Base-by-base conservation (phyloP, 2,113 vertebrate species). In the Pheucticus melanocephalus region DNA sequence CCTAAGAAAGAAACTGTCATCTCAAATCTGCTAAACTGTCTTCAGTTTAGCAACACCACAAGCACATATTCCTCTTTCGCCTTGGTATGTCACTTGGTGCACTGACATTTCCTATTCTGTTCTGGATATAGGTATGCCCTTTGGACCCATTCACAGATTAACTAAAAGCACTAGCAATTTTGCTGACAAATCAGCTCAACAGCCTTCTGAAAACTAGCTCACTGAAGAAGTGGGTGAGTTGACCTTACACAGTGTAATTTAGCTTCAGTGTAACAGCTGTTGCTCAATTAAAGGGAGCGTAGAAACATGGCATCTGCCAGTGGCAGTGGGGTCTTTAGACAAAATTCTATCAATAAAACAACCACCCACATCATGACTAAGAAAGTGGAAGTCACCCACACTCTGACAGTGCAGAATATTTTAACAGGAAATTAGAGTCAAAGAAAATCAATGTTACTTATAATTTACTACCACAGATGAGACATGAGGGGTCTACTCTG, bases 21-120 rank as follows among this genome's bases (percentile, higher is more conserved):
- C 48, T 50, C 35, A 75, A 82, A 63, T 30, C 33, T 71, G 22
- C 21, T 60, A 45, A 5, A 10, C 16, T 37, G 47, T 40, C 16
- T 82, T 44, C 9, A 48, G 18, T 44, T 84, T 40, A 82, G 21
- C 48, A 82, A 19, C 27, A 42, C 5, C 10, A 23, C 3, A 79
- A 61, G 28, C 5, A 75, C 25, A 71, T 3, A 15, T 15, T 79
- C 5, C 27, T 71, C 39, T 27, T 75, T 47, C 24, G 31, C n/a
- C 1, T 11, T 19, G 7, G 0, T n/a, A 50, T 15, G 18, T 45
- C 42, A 25, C 7, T 1, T 20, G 11, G 23, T 37, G 47, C 27
- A 76, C 13, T 60, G 40, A 79, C 30, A 71, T 44, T 3, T 82
- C 18, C 66, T 30, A 6, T 21, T 39, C 47, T 68, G 35, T 25